These are phyloP conservation scores for Channa maculata DNA, from an alignment of 2,113 vertebrate genomes.

Conservation along the genomic window DNA sequence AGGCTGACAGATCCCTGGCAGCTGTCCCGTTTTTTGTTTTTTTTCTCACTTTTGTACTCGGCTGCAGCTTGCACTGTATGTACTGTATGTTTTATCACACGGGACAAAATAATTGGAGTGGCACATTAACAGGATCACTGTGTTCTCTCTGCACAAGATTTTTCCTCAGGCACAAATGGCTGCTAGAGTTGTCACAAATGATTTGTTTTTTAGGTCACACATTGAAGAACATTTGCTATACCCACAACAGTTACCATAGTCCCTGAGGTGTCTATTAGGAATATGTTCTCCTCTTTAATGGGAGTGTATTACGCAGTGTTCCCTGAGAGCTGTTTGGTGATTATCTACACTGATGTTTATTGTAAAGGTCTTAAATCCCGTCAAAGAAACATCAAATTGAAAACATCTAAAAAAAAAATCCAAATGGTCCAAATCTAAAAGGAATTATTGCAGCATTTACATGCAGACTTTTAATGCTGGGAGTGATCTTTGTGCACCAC, in stretches of 20 bases:
- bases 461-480: too few relatives aligned
- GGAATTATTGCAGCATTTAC: too few relatives aligned
- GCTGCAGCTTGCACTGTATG: constrained; percentile 16
- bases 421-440: too few relatives aligned
- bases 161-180: constrained; percentile 47
- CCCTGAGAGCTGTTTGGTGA: not conserved
- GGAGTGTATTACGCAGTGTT: not conserved
- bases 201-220: constrained; percentile 12
- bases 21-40: not conserved
- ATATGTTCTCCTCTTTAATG: constrained; percentile 6
- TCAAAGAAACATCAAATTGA: too few relatives aligned
- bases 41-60: constrained; percentile 36
- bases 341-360: too few relatives aligned
- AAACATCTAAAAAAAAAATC: not conserved
- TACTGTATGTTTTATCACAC: constrained; percentile 15
- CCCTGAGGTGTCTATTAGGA: not conserved
- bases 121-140: constrained; percentile 33
- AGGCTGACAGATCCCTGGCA: constrained; percentile 41
- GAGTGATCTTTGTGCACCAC: too few relatives aligned
- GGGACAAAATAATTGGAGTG: constrained; percentile 55
- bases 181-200: constrained; percentile 5
- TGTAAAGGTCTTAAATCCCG: too few relatives aligned
- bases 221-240: not conserved
- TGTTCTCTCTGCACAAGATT: constrained; percentile 48
- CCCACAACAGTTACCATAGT: not conserved